A percentile compares a stretch with the other conserved stretches of the same genome.
Conservation (phyloP, 2,888 invertebrate genomes). For the Stenodema calcarata region DNA sequence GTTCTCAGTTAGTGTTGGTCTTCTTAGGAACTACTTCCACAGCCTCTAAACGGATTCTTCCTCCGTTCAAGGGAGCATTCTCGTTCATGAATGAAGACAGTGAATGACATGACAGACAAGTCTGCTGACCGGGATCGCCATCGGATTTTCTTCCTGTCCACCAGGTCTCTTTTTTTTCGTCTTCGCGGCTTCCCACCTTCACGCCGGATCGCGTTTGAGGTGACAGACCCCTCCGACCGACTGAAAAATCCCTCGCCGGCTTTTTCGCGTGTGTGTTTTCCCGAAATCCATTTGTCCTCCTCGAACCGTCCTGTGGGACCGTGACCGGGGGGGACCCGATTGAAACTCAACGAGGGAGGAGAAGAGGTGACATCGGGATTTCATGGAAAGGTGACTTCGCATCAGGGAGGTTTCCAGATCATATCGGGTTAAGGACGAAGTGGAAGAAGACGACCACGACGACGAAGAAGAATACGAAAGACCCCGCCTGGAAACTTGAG, state of each 20-base stretch:
- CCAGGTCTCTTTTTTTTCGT: neutral
- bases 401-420: constrained; percentile 25
- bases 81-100: neutral
- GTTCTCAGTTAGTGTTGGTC: neutral
- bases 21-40: neutral
- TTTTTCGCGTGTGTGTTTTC: neutral
- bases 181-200: neutral
- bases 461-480: constrained; percentile 13
- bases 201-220: neutral
- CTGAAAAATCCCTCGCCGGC: neutral
- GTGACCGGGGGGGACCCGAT: neutral
- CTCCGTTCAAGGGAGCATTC: neutral
- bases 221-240: neutral
- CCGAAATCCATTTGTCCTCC: neutral
- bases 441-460: neutral
- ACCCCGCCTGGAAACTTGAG: constrained; percentile 15
- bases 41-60: neutral
- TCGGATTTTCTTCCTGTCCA: neutral
- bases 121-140: neutral
- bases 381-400: constrained; percentile 49
- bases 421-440: constrained; percentile 40
- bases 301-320: neutral
- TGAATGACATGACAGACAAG: neutral
- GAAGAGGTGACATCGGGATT: constrained; percentile 41
- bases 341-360: neutral